Evolutionary conservation across 2,888 invertebrate species (phyloP).

Genomic region (Megastigmus dorsalis): DNA sequence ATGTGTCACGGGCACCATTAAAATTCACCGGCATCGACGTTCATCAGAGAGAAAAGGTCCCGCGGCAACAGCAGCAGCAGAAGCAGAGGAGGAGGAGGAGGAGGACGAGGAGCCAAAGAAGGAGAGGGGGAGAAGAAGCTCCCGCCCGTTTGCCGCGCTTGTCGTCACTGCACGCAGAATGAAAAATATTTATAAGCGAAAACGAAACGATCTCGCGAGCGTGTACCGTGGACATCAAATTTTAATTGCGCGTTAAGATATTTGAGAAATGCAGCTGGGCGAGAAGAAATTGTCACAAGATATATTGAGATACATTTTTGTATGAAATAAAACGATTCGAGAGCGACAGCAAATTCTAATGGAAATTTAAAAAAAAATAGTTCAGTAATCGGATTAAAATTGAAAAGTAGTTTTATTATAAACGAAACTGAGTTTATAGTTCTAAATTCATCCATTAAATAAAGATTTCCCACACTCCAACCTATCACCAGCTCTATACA

Average conservation of each 20-base stretch:
- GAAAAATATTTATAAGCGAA: conserved; percentile 1
- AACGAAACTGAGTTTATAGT: no score
- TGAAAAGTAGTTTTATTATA: no score
- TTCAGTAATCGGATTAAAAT: no score
- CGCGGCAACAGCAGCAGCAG: neutral
- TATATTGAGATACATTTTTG: no score
- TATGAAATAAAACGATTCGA: no score
- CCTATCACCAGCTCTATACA: no score
- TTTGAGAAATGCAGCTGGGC: no score
- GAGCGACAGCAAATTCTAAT: no score
- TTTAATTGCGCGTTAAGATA: neutral
- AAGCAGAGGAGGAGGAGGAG: neutral
- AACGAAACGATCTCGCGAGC: neutral
- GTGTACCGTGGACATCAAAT: conserved; percentile 7
- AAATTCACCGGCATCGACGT: conserved; percentile 55
- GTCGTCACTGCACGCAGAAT: neutral
- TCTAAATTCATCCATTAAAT: no score
- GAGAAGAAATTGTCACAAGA: no score
- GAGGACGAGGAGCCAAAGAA: neutral
- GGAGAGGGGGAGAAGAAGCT: neutral
- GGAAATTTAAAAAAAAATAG: no score
- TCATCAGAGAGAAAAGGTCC: conserved; percentile 53
- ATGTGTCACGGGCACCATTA: conserved; percentile 51
- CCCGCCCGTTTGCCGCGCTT: conserved; percentile 13
- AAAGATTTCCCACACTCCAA: no score